Evolutionary conservation across 2,113 vertebrate species (phyloP).

Genomic region (Columba janthina): DNA sequence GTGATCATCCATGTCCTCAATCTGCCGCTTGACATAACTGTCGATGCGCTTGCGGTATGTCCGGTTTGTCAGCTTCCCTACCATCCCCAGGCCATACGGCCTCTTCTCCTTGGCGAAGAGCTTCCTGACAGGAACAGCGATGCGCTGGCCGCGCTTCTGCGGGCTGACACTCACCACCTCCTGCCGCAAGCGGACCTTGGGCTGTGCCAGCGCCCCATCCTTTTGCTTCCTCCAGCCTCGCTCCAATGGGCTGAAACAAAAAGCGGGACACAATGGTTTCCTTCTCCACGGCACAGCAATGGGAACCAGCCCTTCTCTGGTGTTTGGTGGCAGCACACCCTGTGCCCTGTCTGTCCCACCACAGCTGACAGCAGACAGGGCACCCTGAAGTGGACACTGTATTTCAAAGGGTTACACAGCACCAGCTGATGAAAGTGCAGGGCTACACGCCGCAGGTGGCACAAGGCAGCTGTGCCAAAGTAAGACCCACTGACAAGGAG

Average conservation of each 20-base stretch:
- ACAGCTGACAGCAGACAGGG: background rate
- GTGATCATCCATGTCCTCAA: constrained; percentile 98
- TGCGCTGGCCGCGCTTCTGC: constrained; percentile 91
- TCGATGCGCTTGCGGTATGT: constrained; percentile 98
- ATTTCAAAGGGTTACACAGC: background rate
- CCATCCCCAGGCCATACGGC: constrained; percentile 95
- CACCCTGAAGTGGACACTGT: background rate
- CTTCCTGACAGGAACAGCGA: constrained; percentile 92
- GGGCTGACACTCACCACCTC: constrained; percentile 93
- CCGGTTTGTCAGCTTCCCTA: constrained; percentile 96
- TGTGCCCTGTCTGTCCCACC: background rate
- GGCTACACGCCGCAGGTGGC: background rate
- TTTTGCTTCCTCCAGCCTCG: constrained; percentile 96
- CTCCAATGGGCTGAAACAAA: constrained; percentile 85
- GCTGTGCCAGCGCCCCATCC: constrained; percentile 83
- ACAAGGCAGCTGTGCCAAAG: background rate
- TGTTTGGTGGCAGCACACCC: background rate
- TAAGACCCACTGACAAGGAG: background rate
- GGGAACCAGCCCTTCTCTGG: background rate
- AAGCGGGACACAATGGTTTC: background rate
- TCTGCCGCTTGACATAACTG: constrained; percentile 96
- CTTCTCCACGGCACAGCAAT: background rate
- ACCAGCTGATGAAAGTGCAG: background rate
- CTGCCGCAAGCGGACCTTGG: constrained; percentile 93
- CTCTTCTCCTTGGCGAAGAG: constrained; percentile 95